A percentile compares a stretch with the other conserved stretches of the same genome.
These are phyloP conservation scores for Chamaea fasciata DNA, from an alignment of 2,113 vertebrate species.

Conservation along the genomic window DNA sequence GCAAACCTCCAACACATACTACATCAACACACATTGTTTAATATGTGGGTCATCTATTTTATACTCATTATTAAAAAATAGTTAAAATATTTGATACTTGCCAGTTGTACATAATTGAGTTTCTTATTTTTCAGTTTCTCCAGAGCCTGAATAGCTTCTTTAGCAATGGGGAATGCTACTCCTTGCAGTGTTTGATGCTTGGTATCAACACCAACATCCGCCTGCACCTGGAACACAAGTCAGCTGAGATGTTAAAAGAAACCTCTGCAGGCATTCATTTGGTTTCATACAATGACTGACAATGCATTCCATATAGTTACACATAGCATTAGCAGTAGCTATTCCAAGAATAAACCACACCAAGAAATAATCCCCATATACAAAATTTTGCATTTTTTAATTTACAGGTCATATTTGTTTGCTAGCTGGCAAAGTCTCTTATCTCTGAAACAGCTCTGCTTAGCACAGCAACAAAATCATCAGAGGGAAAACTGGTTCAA, in stretches of 20 bases:
- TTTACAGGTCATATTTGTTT: not conserved
- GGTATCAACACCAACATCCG: slow-evolving; percentile 86
- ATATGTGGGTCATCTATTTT: not conserved
- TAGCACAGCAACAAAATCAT: not conserved
- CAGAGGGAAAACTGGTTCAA: not conserved
- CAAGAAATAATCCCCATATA: not conserved
- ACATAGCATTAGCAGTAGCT: not conserved
- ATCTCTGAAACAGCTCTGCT: not conserved
- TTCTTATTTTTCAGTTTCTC: slow-evolving; percentile 82
- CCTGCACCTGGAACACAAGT: slow-evolving; percentile 80
- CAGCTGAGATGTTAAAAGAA: not conserved
- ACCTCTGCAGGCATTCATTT: not conserved
- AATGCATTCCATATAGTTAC: not conserved
- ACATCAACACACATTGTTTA: not conserved
- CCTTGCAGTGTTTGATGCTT: slow-evolving; percentile 95
- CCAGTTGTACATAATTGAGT: slow-evolving; percentile 94
- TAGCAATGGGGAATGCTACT: slow-evolving; percentile 89
- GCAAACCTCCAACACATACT: not conserved
- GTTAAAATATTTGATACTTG: slow-evolving; percentile 66
- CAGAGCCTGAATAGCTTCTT: slow-evolving; percentile 85
- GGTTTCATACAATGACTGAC: not conserved
- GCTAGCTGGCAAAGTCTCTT: not conserved
- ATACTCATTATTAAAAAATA: not conserved
- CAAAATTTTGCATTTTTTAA: not conserved
- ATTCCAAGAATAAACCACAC: not conserved